Evolutionary conservation across 2,113 vertebrate genomes (phyloP).

Genomic region (Campylorhamphus procurvoides): DNA sequence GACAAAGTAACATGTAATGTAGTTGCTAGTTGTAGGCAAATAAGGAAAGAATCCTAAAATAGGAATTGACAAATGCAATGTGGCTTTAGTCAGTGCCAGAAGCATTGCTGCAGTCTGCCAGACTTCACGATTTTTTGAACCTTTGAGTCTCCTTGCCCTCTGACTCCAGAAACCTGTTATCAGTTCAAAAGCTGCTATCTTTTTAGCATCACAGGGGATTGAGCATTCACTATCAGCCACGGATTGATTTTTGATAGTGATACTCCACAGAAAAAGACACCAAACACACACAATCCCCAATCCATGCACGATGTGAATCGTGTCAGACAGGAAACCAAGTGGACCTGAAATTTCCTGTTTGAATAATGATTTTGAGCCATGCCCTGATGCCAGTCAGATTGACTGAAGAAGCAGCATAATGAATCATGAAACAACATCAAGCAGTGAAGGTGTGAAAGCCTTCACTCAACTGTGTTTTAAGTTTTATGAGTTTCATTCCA

Average conservation of each 20-base stretch:
- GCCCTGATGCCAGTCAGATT: neutral
- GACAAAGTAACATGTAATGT: neutral
- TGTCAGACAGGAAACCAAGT: neutral
- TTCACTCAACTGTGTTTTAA: neutral
- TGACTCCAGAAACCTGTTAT: neutral
- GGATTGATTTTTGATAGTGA: neutral
- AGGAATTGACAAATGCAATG: neutral
- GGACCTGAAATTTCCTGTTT: neutral
- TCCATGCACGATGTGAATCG: neutral
- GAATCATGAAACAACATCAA: neutral
- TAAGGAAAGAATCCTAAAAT: neutral
- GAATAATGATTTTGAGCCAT: neutral
- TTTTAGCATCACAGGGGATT: neutral
- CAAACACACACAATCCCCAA: neutral
- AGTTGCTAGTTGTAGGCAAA: neutral
- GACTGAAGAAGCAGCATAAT: neutral
- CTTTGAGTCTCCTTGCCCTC: neutral
- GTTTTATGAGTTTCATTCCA: neutral
- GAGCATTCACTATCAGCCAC: neutral
- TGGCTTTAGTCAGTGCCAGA: neutral
- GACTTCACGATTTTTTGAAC: neutral
- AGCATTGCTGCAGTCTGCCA: neutral
- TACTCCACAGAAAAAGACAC: neutral
- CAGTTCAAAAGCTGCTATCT: neutral
- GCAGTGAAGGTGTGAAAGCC: neutral